Conservation (phyloP, 64 coral and sea anemone species). For the Acropora yongei region DNA sequence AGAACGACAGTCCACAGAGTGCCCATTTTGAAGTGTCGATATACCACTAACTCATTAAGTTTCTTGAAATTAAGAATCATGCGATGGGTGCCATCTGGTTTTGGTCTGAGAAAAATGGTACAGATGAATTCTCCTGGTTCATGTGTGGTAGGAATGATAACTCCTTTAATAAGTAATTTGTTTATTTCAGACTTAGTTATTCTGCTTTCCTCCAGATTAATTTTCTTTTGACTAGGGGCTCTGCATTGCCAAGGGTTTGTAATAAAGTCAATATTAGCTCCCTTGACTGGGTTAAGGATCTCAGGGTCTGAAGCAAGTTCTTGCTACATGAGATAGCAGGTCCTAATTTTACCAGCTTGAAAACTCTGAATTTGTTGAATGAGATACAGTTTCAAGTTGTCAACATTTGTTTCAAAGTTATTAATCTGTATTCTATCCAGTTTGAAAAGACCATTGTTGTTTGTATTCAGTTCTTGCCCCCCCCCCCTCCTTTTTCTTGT, state of each 20-base stretch:
- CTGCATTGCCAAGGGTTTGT: background rate
- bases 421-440: conserved; percentile 21
- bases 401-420: conserved; percentile 34
- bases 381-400: conserved; percentile 22
- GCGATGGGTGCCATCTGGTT: background rate
- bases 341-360: conserved; percentile 28
- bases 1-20: background rate
- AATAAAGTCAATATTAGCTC: conserved; percentile 25
- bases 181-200: background rate
- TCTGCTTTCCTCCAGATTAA: background rate
- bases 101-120: background rate
- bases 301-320: conserved; percentile 14
- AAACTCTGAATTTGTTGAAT: conserved; percentile 4
- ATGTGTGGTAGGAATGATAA: background rate
- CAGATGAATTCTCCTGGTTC: background rate
- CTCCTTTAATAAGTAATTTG: background rate
- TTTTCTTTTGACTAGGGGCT: background rate
- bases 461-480: background rate
- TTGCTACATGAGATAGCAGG: conserved; percentile 25
- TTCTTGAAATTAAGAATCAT: background rate
- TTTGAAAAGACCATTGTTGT: background rate
- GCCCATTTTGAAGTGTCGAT: background rate
- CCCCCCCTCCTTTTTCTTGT: conserved; percentile 32
- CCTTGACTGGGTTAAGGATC: conserved; percentile 1
- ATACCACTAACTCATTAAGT: background rate